These are phyloP conservation scores for Tromatobia lineatoria DNA, from an alignment of 2,888 invertebrate genomes.

Conservation along the genomic window DNA sequence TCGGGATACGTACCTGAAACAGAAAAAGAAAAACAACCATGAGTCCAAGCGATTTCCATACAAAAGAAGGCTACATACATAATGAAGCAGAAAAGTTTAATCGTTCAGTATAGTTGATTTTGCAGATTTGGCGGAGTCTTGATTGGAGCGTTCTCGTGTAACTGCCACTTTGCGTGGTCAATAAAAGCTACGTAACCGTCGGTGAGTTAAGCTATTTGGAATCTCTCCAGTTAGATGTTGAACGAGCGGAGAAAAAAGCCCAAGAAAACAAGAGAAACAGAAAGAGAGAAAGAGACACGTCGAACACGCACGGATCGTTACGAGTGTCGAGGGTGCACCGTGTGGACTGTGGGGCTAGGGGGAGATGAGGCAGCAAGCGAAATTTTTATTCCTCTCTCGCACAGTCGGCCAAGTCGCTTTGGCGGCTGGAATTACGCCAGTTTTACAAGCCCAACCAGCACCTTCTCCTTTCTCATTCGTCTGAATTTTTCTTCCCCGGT, in stretches of 20 bases:
- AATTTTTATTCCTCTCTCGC: slow-evolving; percentile 67
- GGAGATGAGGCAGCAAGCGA: slow-evolving; percentile 30
- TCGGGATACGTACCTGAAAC: slow-evolving; percentile 79
- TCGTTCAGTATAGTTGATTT: slow-evolving; percentile 37
- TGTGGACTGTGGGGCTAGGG: not conserved
- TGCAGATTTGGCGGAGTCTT: slow-evolving; percentile 28
- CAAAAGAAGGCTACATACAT: not conserved
- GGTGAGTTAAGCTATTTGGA: slow-evolving; percentile 79
- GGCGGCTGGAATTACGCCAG: slow-evolving; percentile 78
- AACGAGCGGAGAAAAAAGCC: slow-evolving; percentile 15
- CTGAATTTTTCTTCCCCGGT: not conserved
- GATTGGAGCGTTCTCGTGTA: slow-evolving; percentile 47
- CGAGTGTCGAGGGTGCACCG: slow-evolving; percentile 49
- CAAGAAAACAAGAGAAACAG: slow-evolving; percentile 34
- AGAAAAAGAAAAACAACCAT: slow-evolving; percentile 62
- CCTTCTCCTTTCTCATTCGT: slow-evolving; percentile 33
- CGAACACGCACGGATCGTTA: slow-evolving; percentile 64
- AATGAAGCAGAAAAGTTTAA: not conserved
- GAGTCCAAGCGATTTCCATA: not conserved
- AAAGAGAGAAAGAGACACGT: not conserved
- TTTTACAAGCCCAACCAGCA: slow-evolving; percentile 70
- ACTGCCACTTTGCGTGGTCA: slow-evolving; percentile 51
- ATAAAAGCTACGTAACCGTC: slow-evolving; percentile 61
- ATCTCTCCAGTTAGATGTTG: slow-evolving; percentile 73
- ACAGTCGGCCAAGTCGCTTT: slow-evolving; percentile 72